Evolutionary conservation across 2,797 vertebrate genomes (phyloP).

Genomic region (Ispidina picta): DNA sequence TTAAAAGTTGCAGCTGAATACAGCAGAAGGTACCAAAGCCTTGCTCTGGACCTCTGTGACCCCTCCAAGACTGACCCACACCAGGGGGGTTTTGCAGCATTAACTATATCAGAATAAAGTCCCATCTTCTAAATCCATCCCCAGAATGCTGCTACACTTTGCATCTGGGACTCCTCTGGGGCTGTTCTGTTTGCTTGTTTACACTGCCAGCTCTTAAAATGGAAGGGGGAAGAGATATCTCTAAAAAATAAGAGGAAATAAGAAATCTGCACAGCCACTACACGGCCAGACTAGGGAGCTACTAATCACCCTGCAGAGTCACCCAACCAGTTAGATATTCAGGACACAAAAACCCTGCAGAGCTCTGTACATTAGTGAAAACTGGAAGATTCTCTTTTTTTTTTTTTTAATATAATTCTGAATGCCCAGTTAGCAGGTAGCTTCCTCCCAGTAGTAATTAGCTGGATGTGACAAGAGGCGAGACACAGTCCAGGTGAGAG

Average conservation of each 20-base stretch:
- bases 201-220: not conserved
- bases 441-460: not conserved
- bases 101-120: not conserved
- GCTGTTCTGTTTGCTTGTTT: not conserved
- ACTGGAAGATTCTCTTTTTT: accelerated
- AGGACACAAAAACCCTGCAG: not conserved
- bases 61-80: not conserved
- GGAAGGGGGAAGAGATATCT: no score
- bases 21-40: accelerated
- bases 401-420: not conserved
- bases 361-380: not conserved
- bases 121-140: not conserved
- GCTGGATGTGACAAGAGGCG: not conserved
- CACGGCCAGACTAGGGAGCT: not conserved
- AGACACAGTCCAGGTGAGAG: constrained; percentile 10
- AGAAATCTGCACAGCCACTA: not conserved
- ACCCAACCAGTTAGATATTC: not conserved
- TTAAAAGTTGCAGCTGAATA: not conserved
- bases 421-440: not conserved
- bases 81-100: not conserved
- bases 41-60: not conserved
- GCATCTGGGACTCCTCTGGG: not conserved
- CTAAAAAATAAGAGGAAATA: not conserved
- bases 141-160: not conserved
- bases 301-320: not conserved